Percentiles rank a stretch among this genome's conserved stretches.
phyloP scores from a whole-genome alignment of 2,113 vertebrate genomes.

The Upupa epops region DNA sequence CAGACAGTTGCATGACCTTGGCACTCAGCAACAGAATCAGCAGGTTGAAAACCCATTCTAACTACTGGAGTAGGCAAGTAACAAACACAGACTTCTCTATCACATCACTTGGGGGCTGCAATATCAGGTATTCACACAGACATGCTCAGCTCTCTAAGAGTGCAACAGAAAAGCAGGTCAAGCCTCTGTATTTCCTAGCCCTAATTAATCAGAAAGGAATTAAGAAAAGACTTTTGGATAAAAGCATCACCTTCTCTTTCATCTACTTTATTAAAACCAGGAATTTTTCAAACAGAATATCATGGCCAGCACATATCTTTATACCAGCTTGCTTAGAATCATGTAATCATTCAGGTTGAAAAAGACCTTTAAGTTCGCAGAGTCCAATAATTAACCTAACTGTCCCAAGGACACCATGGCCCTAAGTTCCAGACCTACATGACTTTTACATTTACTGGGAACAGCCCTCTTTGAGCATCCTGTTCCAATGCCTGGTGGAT shows the following conservation, averaged over 20 bases:
- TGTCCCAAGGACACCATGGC: too few relatives aligned
- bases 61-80: not conserved
- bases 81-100: not conserved
- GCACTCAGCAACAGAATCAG: not conserved
- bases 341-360: too few relatives aligned
- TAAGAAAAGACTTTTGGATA: not conserved
- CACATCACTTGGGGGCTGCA: not conserved
- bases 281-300: not conserved
- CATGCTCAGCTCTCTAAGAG: not conserved
- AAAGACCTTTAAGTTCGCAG: too few relatives aligned
- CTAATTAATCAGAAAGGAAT: not conserved
- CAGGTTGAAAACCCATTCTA: not conserved
- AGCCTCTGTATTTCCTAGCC: not conserved
- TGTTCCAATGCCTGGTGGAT: too few relatives aligned
- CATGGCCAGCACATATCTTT: rapidly evolving
- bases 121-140: not conserved
- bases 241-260: not conserved
- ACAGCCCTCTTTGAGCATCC: too few relatives aligned
- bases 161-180: not conserved
- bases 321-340: not conserved
- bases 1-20: not conserved
- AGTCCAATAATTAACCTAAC: too few relatives aligned
- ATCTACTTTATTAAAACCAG: not conserved
- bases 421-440: too few relatives aligned
- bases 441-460: too few relatives aligned